Base-by-base conservation (phyloP, 2,888 invertebrate species). In the Cordilura impudica region DNA sequence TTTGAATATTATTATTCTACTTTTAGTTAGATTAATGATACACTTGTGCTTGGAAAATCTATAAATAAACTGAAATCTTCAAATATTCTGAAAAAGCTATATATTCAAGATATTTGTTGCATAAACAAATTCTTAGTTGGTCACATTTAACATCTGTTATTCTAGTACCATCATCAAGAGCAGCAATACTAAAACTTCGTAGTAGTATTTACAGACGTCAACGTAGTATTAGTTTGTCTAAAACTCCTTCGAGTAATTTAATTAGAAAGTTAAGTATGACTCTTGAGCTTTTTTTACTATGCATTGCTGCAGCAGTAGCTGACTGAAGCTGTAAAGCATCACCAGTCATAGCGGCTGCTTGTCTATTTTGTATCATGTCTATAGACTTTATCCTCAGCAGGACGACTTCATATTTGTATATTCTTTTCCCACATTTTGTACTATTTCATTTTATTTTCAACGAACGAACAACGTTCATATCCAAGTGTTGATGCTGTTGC, bases 211-310 rank as follows among this genome's bases (percentile, higher is more conserved):
- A 12, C 14, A 39, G 39, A 21, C 14, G 26, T 70, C 61, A 18
- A 23, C 39, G n/a, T 23, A 14, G 51, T n/a, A 26, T 53, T 26
- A 16, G 16, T 29, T 39, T 51, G 4, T 61, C 53, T 35, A 18
- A 61, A 71, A 66, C 71, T 74, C 66, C 61, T 79, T 71, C 71
- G 18, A 71, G 66, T 79, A 79, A 79, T 79, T 79, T 79, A 79
- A 79, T 79, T 79, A 79, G 71, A 79, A 79, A 71, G 60, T 75
- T 79, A 49, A 71, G 53, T 61, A 54, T 71, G 74, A 79, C 66
- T 79, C 61, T 79, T 79, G 74, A 78, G 71, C 47, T 75, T 71
- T 54, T 51, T 21, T 31, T n/a, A 3, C 35, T 39, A 29, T 54
- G 63, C 51, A 31, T 43, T 43, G 39, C 47, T 16, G 29, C 35